A percentile compares a stretch with the other conserved stretches of the same genome.
These are phyloP conservation scores for Mobula hypostoma DNA, from an alignment of 2,113 vertebrate genomes.

Conservation along the genomic window DNA sequence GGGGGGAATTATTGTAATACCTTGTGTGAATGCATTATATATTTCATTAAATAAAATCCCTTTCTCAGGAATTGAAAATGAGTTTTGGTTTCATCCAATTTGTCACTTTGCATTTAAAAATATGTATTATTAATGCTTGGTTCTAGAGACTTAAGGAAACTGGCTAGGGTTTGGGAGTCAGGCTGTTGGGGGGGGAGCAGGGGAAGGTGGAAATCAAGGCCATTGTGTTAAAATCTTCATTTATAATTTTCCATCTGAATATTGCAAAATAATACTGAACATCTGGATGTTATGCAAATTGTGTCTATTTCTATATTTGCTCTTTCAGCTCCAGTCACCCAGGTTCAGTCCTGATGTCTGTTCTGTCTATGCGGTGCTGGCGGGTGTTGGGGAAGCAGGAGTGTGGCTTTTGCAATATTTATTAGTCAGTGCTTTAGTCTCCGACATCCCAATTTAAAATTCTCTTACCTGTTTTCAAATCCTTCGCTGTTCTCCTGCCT, in stretches of 20 bases:
- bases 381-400: no score
- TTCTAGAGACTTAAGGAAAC: neutral
- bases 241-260: conserved; percentile 20
- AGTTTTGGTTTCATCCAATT: neutral
- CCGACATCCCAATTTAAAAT: neutral
- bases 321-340: neutral
- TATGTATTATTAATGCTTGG: neutral
- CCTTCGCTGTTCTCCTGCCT: neutral
- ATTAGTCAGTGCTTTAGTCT: neutral
- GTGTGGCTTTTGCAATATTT: neutral
- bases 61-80: neutral
- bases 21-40: neutral
- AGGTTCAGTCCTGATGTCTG: no score
- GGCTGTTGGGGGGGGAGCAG: no score
- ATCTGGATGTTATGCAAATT: neutral
- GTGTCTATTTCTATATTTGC: neutral
- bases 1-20: no score
- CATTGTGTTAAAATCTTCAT: neutral
- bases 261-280: neutral
- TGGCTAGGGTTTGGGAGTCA: no score
- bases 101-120: neutral
- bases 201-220: neutral
- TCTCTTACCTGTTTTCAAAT: neutral
- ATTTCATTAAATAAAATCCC: neutral
- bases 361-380: no score